Base-by-base conservation (phyloP, 2,113 vertebrate genomes). In the Sebastes schlegelii region DNA sequence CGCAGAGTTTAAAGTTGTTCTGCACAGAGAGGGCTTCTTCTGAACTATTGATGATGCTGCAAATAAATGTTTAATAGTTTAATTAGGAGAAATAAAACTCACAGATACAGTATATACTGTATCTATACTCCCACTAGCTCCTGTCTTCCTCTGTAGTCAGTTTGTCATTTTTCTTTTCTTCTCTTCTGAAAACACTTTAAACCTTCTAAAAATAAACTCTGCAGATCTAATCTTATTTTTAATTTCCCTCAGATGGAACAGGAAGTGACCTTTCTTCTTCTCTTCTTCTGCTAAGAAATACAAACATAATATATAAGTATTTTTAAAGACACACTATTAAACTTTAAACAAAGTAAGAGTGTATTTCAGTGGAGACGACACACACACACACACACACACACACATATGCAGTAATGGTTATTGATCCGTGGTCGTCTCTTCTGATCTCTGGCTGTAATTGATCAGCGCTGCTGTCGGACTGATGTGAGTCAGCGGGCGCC, bases 361-460 rank as follows among this genome's bases (percentile, higher is more conserved):
- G 34, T 34, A 34, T 34, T 34, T 34, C 34, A 34, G 34, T 34
- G 34, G 34, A 34, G 34, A 34, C 34, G 3, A 74, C 23, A 51
- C 45, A 76, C n/a, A 57, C 55, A 55, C 6, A 64, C 48, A 72
- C 61, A 57, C 21, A 48, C 62, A 62, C 40, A 63, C 57, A 77
- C 66, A 77, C 51, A 77, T 26, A 51, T 6, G 5, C 11, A 17
- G 3, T 48, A 70, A 76, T 71, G 66, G 58, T 82, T 57, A 82
- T 82, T 82, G 80, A 82, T 76, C 73, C 17, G 65, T 13, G 42
- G 57, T 49, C 46, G 8, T 68, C 65, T 64, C 80, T 21, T 74
- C 70, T 76, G 64, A 69, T 75, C 65, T 63, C 65, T 54, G 57
- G 17, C 73, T 82, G 65, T 64, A 82, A 64, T 49, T 69, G 72